These are phyloP conservation scores for Rhagologus leucostigma DNA, from an alignment of 2,113 vertebrate genomes.

Conservation along the genomic window DNA sequence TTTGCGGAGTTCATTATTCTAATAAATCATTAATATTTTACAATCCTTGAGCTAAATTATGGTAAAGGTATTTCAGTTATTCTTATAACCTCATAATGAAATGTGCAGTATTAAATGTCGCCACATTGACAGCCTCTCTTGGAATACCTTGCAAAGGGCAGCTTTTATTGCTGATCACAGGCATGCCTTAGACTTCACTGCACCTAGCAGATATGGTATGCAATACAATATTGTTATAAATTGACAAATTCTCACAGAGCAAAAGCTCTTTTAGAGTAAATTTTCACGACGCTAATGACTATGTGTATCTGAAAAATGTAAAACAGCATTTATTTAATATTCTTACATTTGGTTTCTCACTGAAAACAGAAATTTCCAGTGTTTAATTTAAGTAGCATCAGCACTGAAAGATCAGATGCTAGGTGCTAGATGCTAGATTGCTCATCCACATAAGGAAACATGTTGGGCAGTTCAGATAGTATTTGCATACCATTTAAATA, in stretches of 20 bases:
- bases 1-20: neutral
- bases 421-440: neutral
- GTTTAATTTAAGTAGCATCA: neutral
- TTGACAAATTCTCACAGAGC: neutral
- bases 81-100: neutral
- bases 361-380: neutral
- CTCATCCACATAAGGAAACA: neutral
- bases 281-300: neutral
- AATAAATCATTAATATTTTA: neutral
- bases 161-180: neutral
- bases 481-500: neutral
- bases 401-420: neutral
- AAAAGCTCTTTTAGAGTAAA: neutral
- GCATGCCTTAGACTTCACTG: neutral
- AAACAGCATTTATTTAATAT: neutral
- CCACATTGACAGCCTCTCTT: neutral
- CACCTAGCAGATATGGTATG: neutral
- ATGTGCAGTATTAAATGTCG: neutral
- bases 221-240: neutral
- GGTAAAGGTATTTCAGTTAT: neutral
- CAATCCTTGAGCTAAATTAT: constrained; percentile 12
- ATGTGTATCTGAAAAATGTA: neutral
- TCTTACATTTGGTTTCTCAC: neutral
- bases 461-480: neutral
- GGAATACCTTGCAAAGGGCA: neutral